Percentiles rank a stretch among this genome's conserved stretches.
phyloP scores from a whole-genome alignment of 2,113 vertebrate species.

The Dolichotis patagonum region DNA sequence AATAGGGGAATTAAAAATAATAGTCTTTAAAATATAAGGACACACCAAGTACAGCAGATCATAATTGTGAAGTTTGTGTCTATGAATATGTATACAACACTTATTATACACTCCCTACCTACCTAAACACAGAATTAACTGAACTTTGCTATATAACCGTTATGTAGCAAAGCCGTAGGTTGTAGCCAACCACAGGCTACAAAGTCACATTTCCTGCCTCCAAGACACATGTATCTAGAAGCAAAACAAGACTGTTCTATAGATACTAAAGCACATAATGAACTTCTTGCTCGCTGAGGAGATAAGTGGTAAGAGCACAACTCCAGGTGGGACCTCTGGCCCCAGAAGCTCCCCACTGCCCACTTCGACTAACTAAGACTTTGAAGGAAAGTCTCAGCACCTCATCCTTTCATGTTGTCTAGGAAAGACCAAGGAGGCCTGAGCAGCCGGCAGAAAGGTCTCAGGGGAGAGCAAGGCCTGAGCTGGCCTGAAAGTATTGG shows the following conservation, averaged over 20 bases:
- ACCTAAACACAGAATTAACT: neutral
- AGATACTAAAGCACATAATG: neutral
- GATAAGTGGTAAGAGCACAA: neutral
- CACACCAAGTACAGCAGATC: neutral
- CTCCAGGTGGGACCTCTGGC: neutral
- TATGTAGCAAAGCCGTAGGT: neutral
- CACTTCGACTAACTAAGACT: neutral
- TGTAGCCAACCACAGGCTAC: neutral
- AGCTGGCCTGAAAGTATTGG: neutral
- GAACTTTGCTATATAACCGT: neutral
- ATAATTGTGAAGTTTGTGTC: neutral
- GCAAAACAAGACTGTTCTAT: neutral
- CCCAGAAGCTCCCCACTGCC: neutral
- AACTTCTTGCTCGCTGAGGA: neutral
- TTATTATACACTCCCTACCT: neutral
- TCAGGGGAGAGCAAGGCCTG: neutral
- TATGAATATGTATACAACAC: neutral
- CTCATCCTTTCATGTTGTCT: neutral
- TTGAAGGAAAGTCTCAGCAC: neutral
- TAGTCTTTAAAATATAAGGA: conserved; percentile 16
- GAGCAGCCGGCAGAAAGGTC: neutral
- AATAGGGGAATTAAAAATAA: neutral
- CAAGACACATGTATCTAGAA: neutral
- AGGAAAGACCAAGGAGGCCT: neutral
- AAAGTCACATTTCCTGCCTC: neutral